These are phyloP conservation scores for Leucosticte australis DNA, from an alignment of 2,113 vertebrate genomes.

Conservation along the genomic window DNA sequence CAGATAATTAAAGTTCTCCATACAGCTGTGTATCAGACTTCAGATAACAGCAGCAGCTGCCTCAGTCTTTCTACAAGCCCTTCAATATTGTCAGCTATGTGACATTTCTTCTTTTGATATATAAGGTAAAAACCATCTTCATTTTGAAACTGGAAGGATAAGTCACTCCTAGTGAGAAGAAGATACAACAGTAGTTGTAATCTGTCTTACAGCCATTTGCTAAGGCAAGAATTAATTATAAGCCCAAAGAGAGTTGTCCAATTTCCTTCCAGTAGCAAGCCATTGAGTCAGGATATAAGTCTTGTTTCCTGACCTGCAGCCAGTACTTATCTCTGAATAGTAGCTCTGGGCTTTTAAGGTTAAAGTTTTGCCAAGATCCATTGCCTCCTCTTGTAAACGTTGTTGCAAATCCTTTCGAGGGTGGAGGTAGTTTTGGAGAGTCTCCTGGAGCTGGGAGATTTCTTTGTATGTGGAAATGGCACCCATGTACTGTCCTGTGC, in stretches of 20 bases:
- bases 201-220: not conserved
- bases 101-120: not conserved
- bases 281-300: not conserved
- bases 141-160: not conserved
- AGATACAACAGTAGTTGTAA: not conserved
- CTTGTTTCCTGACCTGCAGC: not conserved
- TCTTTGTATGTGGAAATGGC: not conserved
- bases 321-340: not conserved
- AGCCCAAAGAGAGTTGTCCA: not conserved
- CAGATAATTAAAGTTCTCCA: not conserved
- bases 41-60: not conserved
- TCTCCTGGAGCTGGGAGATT: fast-evolving
- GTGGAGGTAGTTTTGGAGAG: fast-evolving
- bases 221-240: not conserved
- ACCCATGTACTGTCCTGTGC: not conserved
- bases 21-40: not conserved
- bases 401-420: not conserved
- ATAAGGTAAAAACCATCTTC: not conserved
- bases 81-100: not conserved
- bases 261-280: not conserved
- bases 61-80: not conserved
- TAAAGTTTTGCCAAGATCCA: not conserved
- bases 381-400: not conserved
- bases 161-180: not conserved
- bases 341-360: not conserved